These are phyloP conservation scores for Pachymerium ferrugineum DNA, from an alignment of 2,888 invertebrate species.

Conservation along the genomic window DNA sequence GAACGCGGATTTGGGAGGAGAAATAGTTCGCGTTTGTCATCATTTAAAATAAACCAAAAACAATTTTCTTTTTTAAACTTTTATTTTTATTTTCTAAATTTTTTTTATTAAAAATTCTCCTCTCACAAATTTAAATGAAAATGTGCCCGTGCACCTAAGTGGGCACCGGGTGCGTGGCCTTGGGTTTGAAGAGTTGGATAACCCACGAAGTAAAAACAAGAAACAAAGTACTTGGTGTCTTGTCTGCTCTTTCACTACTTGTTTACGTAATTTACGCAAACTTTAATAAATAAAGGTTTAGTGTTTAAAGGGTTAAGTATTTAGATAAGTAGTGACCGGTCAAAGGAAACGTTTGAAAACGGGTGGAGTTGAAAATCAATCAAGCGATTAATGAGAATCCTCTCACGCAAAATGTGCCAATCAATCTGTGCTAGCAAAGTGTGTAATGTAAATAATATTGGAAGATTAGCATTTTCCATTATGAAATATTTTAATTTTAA, in stretches of 20 bases:
- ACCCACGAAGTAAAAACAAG: background rate
- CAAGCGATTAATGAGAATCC: slow-evolving; percentile 20
- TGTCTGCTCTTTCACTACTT: slow-evolving; percentile 3
- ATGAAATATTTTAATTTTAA: no score
- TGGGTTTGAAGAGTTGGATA: slow-evolving; percentile 11
- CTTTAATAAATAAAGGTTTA: background rate
- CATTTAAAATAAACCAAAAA: no score
- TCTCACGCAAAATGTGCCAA: slow-evolving; percentile 22
- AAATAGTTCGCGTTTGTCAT: no score
- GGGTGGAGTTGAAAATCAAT: slow-evolving; percentile 21
- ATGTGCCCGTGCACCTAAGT: no score
- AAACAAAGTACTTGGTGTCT: slow-evolving; percentile 16
- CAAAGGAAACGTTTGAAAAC: background rate
- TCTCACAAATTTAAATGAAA: no score
- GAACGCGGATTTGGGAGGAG: background rate
- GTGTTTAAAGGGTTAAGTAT: background rate
- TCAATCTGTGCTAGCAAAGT: background rate
- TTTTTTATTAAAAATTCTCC: no score
- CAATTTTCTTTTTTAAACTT: no score
- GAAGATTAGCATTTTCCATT: background rate
- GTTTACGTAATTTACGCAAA: background rate
- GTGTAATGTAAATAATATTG: background rate
- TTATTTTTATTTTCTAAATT: no score
- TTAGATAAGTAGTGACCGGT: background rate
- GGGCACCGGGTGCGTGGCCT: background rate